Evolutionary conservation across 2,113 vertebrate species (phyloP).

Genomic region (Actenoides lindsayi): DNA sequence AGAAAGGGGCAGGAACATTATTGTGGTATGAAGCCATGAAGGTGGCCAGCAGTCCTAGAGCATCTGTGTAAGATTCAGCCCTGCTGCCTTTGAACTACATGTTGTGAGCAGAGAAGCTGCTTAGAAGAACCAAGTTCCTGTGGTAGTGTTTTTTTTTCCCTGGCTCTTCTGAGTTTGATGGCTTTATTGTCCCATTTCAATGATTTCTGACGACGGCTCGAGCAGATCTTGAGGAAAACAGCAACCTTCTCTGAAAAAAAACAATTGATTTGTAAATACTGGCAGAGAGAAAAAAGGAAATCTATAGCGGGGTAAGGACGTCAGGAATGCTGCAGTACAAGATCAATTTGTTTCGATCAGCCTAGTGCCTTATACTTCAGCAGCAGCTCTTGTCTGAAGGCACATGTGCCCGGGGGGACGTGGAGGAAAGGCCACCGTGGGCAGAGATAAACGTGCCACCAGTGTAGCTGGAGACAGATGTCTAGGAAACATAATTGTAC

Average conservation of each 20-base stretch:
- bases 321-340: neutral
- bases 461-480: neutral
- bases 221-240: neutral
- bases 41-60: neutral
- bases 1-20: neutral
- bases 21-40: neutral
- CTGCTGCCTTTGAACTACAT: neutral
- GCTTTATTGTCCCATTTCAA: neutral
- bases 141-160: neutral
- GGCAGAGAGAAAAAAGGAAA: neutral
- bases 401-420: neutral
- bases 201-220: neutral
- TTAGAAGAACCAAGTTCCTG: neutral
- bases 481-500: neutral
- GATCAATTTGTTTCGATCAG: neutral
- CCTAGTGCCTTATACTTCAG: fast-evolving
- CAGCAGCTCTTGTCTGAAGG: neutral
- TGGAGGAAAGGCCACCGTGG: neutral
- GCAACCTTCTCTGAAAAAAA: neutral
- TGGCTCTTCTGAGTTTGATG: neutral
- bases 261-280: neutral
- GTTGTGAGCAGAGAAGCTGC: neutral
- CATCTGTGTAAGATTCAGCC: neutral
- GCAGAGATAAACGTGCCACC: neutral
- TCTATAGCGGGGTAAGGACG: neutral